Base-by-base conservation (phyloP, 2,113 vertebrate species). In the Melospiza georgiana region DNA sequence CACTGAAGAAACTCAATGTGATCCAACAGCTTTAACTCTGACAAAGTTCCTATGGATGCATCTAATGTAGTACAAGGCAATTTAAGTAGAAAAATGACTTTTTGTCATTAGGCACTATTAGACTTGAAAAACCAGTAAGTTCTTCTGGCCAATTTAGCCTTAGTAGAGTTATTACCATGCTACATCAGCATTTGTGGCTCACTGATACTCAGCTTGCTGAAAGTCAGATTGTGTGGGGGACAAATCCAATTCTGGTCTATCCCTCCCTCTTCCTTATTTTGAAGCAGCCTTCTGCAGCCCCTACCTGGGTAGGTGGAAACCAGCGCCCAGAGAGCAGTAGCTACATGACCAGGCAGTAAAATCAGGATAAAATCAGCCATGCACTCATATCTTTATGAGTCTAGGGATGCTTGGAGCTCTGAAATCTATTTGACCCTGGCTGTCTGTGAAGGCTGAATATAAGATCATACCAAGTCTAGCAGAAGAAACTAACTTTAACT, bases 321-420 rank as follows among this genome's bases (percentile, higher is more conserved):
- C 23, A 68, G 58, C 80, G 35, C 15, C 49, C 63, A 44, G 14
- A 23, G 25, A 51, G 17, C 3, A 30, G 54, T 3, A 89, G 41
- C 9, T 62, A 12, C 10, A 16, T 3, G 4, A 31, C 25, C n/a
- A 28, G 12, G 43, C 10, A 37, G 31, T 15, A 24, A 84, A 83
- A 73, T 19, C 2, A 5, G 41, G 44, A 35, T 33, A 27, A 68
- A 49, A 20, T n/a, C n/a, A 66, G 33, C 5, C 22, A 46, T 1
- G 23, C 3, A 19, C 20, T 61, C 5, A 0, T 27, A 27, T 9
- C 14, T 66, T n/a, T 39, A 5, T 4, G 6, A 35, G 12, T 12
- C 74, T 11, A 54, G 21, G 35, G 22, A 61, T 11, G 22, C 25
- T 30, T 43, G 41, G 12, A 69, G 55, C 41, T 73, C 80, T 74